A percentile compares a stretch with the other conserved stretches of the same genome.
Evolutionary conservation across 2,797 vertebrate species (phyloP).

Genomic region (Rhabdomys pumilio): DNA sequence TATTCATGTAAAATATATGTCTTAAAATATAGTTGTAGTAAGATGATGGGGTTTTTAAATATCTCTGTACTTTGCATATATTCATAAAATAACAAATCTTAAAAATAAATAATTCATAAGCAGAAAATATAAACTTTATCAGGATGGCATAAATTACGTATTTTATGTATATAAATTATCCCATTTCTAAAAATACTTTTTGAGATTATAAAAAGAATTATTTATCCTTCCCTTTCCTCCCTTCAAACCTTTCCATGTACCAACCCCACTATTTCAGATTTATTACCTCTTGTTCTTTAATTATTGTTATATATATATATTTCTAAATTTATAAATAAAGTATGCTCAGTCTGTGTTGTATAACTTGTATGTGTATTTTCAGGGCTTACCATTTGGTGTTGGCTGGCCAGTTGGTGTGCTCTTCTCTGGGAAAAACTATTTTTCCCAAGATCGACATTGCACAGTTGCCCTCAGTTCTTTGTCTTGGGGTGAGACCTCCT

Average conservation of each 20-base stretch:
- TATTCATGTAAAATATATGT: background rate
- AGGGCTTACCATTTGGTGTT: background rate
- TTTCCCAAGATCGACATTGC: background rate
- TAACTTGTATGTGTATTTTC: background rate
- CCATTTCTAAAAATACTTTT: background rate
- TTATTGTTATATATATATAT: background rate
- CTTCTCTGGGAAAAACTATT: background rate
- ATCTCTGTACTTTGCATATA: background rate
- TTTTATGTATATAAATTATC: background rate
- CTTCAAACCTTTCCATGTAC: background rate
- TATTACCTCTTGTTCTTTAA: background rate
- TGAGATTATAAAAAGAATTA: background rate
- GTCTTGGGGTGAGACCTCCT: background rate
- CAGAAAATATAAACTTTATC: conserved; percentile 12
- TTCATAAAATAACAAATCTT: conserved; percentile 45
- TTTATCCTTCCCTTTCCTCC: background rate
- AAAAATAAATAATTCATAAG: conserved; percentile 17
- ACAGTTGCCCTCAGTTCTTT: background rate
- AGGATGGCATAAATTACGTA: background rate
- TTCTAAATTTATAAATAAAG: background rate
- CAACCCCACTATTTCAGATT: background rate
- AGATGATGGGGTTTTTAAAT: background rate
- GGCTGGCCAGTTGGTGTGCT: background rate
- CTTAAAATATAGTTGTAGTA: background rate
- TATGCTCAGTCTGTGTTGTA: no score